Evolutionary conservation across 2,888 invertebrate genomes (phyloP).

Genomic region (Sphaerophoria taeniata): DNA sequence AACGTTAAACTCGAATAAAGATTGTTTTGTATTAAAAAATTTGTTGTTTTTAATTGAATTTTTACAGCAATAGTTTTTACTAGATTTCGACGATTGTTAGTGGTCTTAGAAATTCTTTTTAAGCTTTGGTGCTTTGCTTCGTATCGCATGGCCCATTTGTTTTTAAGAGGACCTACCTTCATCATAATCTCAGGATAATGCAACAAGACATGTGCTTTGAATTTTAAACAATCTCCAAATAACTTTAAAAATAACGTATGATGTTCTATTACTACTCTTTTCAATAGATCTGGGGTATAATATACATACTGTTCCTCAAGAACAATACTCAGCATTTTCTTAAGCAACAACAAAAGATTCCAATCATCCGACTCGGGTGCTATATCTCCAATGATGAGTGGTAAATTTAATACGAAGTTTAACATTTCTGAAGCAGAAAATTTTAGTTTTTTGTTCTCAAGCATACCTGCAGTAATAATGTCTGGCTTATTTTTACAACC

Average conservation of each 20-base stretch:
- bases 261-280: not conserved
- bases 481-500: not conserved
- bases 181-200: no score
- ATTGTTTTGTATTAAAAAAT: no score
- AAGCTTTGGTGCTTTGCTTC: no score
- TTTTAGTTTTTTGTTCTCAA: not conserved
- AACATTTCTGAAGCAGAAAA: not conserved
- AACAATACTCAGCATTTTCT: not conserved
- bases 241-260: not conserved
- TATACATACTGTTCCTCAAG: not conserved
- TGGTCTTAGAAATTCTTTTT: no score
- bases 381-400: slow-evolving; percentile 2
- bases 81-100: no score
- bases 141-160: no score
- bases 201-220: not conserved
- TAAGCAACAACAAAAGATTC: not conserved
- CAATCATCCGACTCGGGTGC: not conserved
- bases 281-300: not conserved
- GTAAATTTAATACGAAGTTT: not conserved
- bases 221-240: not conserved
- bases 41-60: no score
- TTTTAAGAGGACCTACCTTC: no score
- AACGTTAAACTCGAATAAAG: no score
- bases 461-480: not conserved
- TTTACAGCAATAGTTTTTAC: no score